Conservation (phyloP, 2,888 invertebrate species). For the Tenthredo mesomela region DNA sequence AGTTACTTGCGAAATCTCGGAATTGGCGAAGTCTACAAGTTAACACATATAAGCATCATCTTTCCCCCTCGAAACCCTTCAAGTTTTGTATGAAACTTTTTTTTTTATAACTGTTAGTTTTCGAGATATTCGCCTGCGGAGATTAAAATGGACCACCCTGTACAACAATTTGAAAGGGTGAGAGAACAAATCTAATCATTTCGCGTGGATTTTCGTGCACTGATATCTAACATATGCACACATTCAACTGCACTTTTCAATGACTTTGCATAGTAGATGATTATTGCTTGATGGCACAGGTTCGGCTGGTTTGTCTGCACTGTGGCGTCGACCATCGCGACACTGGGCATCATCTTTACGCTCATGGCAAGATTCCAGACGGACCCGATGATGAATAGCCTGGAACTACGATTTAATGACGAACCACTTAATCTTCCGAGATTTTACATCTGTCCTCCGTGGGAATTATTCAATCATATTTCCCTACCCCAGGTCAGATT, state of each 20-base stretch:
- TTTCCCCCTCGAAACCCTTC: too few species aligned
- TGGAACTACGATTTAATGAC: constrained; percentile 78
- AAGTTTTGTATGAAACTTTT: too few species aligned
- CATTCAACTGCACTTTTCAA: not conserved
- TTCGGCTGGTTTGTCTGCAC: constrained; percentile 91
- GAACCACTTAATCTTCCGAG: constrained; percentile 61
- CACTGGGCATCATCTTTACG: constrained; percentile 87
- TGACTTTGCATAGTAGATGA: not conserved
- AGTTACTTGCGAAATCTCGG: too few species aligned
- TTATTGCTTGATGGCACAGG: constrained; percentile 76
- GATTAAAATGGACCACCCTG: too few species aligned
- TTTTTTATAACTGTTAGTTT: too few species aligned
- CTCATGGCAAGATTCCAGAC: constrained; percentile 92
- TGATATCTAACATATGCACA: not conserved
- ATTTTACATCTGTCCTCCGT: constrained; percentile 63
- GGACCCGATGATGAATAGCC: constrained; percentile 88
- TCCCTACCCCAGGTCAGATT: not conserved
- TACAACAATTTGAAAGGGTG: not conserved
- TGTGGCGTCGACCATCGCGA: constrained; percentile 84
- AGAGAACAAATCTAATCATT: not conserved
- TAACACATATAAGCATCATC: too few species aligned
- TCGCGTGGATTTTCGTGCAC: too few species aligned
- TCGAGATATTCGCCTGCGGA: too few species aligned
- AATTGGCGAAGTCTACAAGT: too few species aligned
- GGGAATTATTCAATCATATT: constrained; percentile 55